phyloP scores from a whole-genome alignment of 2,113 vertebrate genomes.

The Brachirus orientalis region DNA sequence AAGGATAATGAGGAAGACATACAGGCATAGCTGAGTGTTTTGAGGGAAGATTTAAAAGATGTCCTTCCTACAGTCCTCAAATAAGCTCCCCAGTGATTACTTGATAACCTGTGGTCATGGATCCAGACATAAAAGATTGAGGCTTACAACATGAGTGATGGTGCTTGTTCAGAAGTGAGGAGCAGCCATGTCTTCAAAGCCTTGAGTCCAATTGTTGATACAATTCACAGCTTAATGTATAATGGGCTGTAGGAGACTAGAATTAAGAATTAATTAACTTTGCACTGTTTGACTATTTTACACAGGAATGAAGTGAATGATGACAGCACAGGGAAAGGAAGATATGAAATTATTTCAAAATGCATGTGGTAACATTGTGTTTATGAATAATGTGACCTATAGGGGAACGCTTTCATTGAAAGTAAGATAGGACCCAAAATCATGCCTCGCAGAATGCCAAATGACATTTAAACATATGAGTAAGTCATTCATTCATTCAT shows the following conservation, averaged over 20 bases:
- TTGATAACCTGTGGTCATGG: slow-evolving; percentile 38
- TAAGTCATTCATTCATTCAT: too few species aligned
- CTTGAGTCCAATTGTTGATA: neutral
- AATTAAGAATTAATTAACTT: neutral
- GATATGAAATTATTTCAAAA: neutral
- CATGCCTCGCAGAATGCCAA: neutral
- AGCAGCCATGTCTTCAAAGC: neutral
- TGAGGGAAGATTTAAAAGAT: slow-evolving; percentile 6
- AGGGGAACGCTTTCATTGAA: neutral
- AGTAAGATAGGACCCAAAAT: neutral
- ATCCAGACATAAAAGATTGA: neutral
- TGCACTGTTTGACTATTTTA: too few species aligned
- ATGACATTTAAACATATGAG: neutral
- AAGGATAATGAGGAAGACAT: slow-evolving; percentile 9
- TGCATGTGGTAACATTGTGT: neutral
- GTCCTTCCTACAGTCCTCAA: slow-evolving; percentile 26
- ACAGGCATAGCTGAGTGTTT: slow-evolving; percentile 3
- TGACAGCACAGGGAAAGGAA: neutral
- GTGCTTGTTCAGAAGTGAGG: too few species aligned
- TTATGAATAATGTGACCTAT: too few species aligned
- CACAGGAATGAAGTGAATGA: neutral
- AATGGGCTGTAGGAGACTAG: neutral
- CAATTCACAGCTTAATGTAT: neutral
- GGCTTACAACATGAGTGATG: too few species aligned
- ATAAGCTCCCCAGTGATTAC: slow-evolving; percentile 28